Evolutionary conservation across 2,113 vertebrate species (phyloP), one percentile per base, ranked within the genome.

Genomic region (Spilogale gracilis): DNA sequence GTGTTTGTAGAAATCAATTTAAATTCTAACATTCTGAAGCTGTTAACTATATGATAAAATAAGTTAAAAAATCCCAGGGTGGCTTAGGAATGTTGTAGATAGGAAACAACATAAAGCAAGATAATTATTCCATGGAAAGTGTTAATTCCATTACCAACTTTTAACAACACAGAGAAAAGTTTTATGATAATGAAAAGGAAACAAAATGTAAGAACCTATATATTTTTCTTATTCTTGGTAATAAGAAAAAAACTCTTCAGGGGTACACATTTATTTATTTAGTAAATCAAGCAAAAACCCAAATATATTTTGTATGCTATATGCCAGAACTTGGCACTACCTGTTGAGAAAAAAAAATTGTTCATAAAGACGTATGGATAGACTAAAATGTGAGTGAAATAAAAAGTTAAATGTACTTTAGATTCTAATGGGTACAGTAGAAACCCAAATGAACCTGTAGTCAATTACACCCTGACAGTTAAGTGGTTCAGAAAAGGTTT

Each of bases 131-230:
- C 25, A 61, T 67, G 18, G 54, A 63, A 79, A 92, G 38, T 78
- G 16, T 73, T 94, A n/a, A 50, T 81, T 74, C 8, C 58, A 80
- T 69, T 74, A 86, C 38, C 7, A 83, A 43, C 25, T 58, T 56
- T 85, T 83, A 97, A 87, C 38, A 86, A 21, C 30, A 58, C 74
- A 60, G 21, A 97, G 54, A 16, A 81, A 93, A 90, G 61, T 80
- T 83, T 91, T 79, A 78, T 6, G 18, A 86, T 83, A 78, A 74
- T 56, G 30, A 95, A 89, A 96, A 93, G 9, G 20, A 97, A 93
- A 87, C 18, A 94, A 94, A 96, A 94, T 61, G 32, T 45, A 87
- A 80, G 9, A 82, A 30, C 25, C 30, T 69, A 17, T 30, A 78
- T 50, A 25, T 48, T 27, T 76, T 76, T 76, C 45, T 48, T 27